Conservation (phyloP, 1,140 invertebrate species). For the Antheraea pernyi region DNA sequence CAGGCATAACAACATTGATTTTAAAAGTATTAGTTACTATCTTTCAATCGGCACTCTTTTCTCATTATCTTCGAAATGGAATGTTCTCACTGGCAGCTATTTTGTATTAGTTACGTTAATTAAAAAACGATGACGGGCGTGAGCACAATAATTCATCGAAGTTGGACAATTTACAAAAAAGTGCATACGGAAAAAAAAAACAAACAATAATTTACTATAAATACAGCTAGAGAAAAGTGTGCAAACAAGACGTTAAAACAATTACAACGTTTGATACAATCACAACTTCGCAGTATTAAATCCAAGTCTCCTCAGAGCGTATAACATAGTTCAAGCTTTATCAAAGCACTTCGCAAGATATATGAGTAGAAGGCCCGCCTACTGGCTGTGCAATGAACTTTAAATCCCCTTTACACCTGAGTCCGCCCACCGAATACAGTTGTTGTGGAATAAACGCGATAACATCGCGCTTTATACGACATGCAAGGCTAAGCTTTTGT, state of each 20-base stretch:
- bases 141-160: too few relatives aligned
- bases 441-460: constrained; percentile 61
- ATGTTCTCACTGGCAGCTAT: too few relatives aligned
- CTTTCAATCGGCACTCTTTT: too few relatives aligned
- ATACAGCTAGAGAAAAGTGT: not conserved
- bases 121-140: too few relatives aligned
- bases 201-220: too few relatives aligned
- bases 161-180: too few relatives aligned
- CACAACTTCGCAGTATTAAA: constrained; percentile 21
- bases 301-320: constrained; percentile 26
- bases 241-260: not conserved
- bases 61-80: too few relatives aligned
- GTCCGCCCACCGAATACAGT: constrained; percentile 63
- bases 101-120: too few relatives aligned
- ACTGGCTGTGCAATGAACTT: constrained; percentile 68
- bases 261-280: not conserved
- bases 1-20: too few relatives aligned
- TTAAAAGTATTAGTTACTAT: too few relatives aligned
- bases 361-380: constrained; percentile 53
- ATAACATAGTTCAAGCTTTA: constrained; percentile 46
- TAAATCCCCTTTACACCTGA: constrained; percentile 68
- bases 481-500: constrained; percentile 42
- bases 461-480: constrained; percentile 58
- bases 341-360: constrained; percentile 55
- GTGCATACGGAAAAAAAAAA: too few relatives aligned